These are phyloP conservation scores for Antennarius striatus DNA, from an alignment of 2,113 vertebrate genomes.

Conservation along the genomic window DNA sequence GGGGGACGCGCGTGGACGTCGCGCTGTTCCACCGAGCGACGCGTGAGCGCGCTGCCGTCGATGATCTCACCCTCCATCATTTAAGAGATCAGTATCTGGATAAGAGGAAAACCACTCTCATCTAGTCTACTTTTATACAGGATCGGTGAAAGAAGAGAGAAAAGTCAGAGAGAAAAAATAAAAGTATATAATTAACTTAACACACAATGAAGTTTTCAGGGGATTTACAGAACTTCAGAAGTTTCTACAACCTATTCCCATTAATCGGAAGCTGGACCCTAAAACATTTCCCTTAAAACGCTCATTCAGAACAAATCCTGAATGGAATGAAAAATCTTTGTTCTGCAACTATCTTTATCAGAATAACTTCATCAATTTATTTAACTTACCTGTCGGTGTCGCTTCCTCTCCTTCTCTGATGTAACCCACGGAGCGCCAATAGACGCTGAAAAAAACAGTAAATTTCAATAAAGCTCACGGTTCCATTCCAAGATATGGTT, in stretches of 20 bases:
- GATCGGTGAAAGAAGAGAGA: neutral
- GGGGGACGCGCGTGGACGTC: conserved; percentile 13
- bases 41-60: conserved; percentile 56
- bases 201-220: no score
- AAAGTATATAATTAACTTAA: neutral
- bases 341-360: neutral
- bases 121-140: neutral
- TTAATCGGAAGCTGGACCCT: neutral
- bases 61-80: conserved; percentile 45
- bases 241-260: neutral
- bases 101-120: conserved; percentile 5
- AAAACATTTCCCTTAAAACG: no score
- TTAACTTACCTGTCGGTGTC: conserved; percentile 46
- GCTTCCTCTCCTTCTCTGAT: conserved; percentile 6
- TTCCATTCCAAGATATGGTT: neutral
- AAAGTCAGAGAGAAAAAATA: neutral
- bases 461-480: neutral
- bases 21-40: conserved; percentile 44
- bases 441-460: neutral
- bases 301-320: neutral
- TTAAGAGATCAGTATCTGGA: conserved; percentile 19
- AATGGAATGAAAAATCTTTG: neutral
- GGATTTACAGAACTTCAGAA: neutral
- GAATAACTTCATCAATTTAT: conserved; percentile 1
- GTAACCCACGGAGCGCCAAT: neutral